phyloP scores from a whole-genome alignment of 2,113 vertebrate species.

The Nasalis larvatus region DNA sequence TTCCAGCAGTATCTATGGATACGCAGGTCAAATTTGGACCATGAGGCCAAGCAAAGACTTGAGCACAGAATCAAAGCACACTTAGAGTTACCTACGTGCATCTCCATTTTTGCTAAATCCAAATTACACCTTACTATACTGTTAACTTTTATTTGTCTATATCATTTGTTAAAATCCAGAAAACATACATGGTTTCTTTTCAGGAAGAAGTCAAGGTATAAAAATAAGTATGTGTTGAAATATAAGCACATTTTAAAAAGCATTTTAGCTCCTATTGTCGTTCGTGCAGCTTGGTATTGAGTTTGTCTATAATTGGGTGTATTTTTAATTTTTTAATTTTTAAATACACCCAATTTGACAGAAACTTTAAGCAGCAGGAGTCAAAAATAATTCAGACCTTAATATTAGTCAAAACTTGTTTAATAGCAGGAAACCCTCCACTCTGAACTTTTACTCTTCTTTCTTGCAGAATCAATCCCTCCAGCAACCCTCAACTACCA shows the following conservation, averaged over 20 bases:
- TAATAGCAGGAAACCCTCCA: conserved; percentile 31
- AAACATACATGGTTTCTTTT: background rate
- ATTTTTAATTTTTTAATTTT: conserved; percentile 17
- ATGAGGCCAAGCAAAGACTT: background rate
- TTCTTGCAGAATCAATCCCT: background rate
- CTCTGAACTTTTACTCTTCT: background rate
- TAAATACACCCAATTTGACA: background rate
- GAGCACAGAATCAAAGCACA: background rate
- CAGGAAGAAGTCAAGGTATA: background rate
- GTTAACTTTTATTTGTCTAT: background rate
- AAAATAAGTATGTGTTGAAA: background rate
- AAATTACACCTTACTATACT: background rate
- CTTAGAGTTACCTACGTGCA: background rate
- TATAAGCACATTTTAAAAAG: background rate
- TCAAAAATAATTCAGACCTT: conserved; percentile 55
- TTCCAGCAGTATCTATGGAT: background rate
- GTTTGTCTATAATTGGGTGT: conserved; percentile 42
- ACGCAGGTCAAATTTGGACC: background rate
- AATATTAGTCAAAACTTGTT: conserved; percentile 31
- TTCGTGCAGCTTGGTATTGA: conserved; percentile 18
- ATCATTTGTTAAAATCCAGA: background rate
- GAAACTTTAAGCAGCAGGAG: conserved; percentile 37
- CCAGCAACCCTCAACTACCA: background rate
- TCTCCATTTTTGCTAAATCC: background rate
- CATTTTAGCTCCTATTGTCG: background rate